Evolutionary conservation across 1,140 invertebrate genomes (phyloP).

Genomic region (Nylanderia fulva): DNA sequence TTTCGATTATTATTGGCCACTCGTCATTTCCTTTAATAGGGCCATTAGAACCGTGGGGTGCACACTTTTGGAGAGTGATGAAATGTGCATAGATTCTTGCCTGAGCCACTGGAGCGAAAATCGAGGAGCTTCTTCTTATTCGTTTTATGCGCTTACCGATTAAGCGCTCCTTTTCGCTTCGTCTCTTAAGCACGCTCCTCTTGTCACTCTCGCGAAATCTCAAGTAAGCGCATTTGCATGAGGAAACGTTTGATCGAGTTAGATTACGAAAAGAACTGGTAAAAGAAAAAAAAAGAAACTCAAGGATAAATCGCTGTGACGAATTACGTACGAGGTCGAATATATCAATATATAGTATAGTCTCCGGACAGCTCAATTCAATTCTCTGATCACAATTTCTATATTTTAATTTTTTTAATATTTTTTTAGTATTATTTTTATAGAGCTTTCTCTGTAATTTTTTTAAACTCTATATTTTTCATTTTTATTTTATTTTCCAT

Average conservation of each 20-base stretch:
- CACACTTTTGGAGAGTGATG: neutral
- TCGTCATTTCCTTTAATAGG: slow-evolving; percentile 8
- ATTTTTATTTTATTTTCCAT: too few relatives aligned
- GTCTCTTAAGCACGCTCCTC: slow-evolving; percentile 9
- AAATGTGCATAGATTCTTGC: slow-evolving; percentile 9
- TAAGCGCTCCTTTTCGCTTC: slow-evolving; percentile 22
- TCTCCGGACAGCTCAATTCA: neutral
- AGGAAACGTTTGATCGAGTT: slow-evolving; percentile 14
- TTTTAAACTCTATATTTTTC: too few relatives aligned
- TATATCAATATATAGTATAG: neutral
- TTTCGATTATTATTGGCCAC: neutral
- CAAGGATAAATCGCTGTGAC: slow-evolving; percentile 19
- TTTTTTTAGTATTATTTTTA: neutral
- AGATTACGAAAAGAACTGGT: slow-evolving; percentile 19
- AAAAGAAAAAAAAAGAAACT: slow-evolving; percentile 3
- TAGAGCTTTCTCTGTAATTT: too few relatives aligned
- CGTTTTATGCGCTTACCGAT: slow-evolving; percentile 45
- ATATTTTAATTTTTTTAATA: neutral
- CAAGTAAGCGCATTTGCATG: slow-evolving; percentile 35
- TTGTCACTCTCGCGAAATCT: slow-evolving; percentile 44
- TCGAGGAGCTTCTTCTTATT: slow-evolving; percentile 41
- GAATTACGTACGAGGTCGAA: neutral
- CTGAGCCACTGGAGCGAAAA: slow-evolving; percentile 44
- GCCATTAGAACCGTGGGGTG: slow-evolving; percentile 30
- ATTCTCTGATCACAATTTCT: neutral